Evolutionary conservation across 2,113 vertebrate species (phyloP).

Genomic region (Bubo scandiacus): DNA sequence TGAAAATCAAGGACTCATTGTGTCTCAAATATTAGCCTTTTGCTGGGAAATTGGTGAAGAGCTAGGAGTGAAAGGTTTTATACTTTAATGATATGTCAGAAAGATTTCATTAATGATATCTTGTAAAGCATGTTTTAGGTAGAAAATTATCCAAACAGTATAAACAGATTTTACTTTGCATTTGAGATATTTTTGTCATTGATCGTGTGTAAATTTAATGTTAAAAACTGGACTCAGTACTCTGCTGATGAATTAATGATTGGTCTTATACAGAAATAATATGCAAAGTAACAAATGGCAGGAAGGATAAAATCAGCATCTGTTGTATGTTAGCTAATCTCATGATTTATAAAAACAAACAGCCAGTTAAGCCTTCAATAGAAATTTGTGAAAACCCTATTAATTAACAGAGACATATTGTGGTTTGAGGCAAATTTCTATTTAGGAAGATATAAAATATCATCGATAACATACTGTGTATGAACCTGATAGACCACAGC

Average conservation of each 20-base stretch:
- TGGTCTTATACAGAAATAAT: not conserved
- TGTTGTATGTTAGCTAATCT: constrained; percentile 9
- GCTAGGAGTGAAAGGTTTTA: not conserved
- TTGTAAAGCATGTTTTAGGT: not conserved
- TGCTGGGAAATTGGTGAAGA: not conserved
- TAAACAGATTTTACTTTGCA: not conserved
- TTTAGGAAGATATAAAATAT: not conserved
- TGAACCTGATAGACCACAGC: not conserved
- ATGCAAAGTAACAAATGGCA: not conserved
- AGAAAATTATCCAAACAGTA: not conserved
- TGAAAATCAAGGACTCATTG: not conserved
- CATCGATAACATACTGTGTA: not conserved
- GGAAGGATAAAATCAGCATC: not conserved
- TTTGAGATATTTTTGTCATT: not conserved
- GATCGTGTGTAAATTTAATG: not conserved
- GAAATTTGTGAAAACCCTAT: not conserved
- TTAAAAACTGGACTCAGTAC: not conserved
- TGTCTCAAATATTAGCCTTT: not conserved
- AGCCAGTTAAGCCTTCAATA: not conserved
- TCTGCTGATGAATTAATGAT: not conserved
- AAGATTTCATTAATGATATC: not conserved
- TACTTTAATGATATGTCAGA: not conserved
- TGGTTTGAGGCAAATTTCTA: not conserved
- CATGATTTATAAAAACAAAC: constrained; percentile 21
- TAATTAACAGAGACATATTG: not conserved